These are phyloP conservation scores for Lordiphosa mommai DNA, from an alignment of 1,140 invertebrate genomes.

Conservation along the genomic window DNA sequence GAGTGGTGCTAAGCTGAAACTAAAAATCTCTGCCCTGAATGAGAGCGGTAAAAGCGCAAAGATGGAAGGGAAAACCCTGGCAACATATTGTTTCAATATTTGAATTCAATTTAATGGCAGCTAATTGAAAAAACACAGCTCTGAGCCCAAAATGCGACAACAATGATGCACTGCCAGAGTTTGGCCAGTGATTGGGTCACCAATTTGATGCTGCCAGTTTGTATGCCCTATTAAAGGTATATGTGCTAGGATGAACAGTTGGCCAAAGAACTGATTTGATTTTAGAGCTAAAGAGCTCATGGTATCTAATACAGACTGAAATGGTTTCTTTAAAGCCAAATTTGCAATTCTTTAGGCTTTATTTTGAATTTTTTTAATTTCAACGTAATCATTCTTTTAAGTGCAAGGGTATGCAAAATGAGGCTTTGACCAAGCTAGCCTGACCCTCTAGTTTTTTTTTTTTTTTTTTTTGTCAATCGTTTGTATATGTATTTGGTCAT, in stretches of 20 bases:
- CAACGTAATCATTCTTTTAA: too few species aligned
- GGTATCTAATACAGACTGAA: too few species aligned
- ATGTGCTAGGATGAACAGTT: too few species aligned
- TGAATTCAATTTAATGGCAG: slow-evolving; percentile 76
- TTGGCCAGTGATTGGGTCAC: slow-evolving; percentile 27
- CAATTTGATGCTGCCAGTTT: slow-evolving; percentile 4
- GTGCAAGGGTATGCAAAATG: too few species aligned
- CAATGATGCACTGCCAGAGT: slow-evolving; percentile 54
- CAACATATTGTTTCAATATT: slow-evolving; percentile 75
- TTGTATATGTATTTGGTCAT: slow-evolving; percentile 23
- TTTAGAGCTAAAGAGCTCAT: too few species aligned
- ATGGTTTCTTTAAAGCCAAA: too few species aligned
- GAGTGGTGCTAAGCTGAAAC: slow-evolving; percentile 44
- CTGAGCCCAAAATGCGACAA: slow-evolving; percentile 53
- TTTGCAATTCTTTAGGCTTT: too few species aligned
- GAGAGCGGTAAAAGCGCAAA: neutral
- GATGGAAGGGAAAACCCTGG: neutral
- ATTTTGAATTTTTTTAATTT: too few species aligned
- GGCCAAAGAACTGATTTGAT: too few species aligned
- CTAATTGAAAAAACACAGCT: slow-evolving; percentile 70
- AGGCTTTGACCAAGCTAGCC: too few species aligned
- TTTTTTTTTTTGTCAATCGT: slow-evolving; percentile 1
- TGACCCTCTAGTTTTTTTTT: neutral
- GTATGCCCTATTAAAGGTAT: neutral
- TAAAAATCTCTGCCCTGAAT: slow-evolving; percentile 18